Percentiles rank a stretch among this genome's conserved stretches.
Conservation (phyloP, 2,888 invertebrate genomes). For the Unio pictorum region DNA sequence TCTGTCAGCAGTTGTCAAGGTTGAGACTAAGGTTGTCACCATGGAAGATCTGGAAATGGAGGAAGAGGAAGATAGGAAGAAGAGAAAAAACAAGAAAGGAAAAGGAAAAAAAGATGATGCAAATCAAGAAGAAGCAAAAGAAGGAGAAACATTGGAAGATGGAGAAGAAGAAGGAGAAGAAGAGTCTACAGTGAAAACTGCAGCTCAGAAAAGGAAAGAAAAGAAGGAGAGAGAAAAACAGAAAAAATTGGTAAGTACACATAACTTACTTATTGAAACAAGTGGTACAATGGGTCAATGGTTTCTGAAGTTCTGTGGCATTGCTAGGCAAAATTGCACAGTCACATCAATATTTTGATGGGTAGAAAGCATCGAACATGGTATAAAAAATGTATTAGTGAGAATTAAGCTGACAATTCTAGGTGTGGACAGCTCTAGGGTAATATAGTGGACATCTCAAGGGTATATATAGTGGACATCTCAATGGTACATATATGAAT, state of each 20-base stretch:
- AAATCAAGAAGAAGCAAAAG: slow-evolving; percentile 25
- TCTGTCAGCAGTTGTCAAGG: slow-evolving; percentile 7
- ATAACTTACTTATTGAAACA: no score
- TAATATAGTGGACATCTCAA: no score
- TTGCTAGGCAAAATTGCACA: no score
- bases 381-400: no score
- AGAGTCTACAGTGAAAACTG: slow-evolving; percentile 76
- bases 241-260: slow-evolving; percentile 29
- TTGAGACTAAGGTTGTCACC: slow-evolving; percentile 35
- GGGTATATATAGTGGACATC: no score
- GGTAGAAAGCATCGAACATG: no score
- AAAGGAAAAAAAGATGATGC: slow-evolving; percentile 66
- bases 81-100: slow-evolving; percentile 40
- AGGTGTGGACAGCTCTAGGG: no score
- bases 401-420: no score
- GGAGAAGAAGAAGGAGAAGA: slow-evolving; percentile 84
- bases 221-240: slow-evolving; percentile 73
- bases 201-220: slow-evolving; percentile 70
- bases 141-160: slow-evolving; percentile 72
- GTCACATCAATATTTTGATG: no score
- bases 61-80: slow-evolving; percentile 45
- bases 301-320: no score
- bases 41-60: slow-evolving; percentile 52
- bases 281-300: no score
- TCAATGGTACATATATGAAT: no score